These are phyloP conservation scores for Platynereis dumerilii DNA, from an alignment of 2,888 invertebrate species.

Conservation along the genomic window DNA sequence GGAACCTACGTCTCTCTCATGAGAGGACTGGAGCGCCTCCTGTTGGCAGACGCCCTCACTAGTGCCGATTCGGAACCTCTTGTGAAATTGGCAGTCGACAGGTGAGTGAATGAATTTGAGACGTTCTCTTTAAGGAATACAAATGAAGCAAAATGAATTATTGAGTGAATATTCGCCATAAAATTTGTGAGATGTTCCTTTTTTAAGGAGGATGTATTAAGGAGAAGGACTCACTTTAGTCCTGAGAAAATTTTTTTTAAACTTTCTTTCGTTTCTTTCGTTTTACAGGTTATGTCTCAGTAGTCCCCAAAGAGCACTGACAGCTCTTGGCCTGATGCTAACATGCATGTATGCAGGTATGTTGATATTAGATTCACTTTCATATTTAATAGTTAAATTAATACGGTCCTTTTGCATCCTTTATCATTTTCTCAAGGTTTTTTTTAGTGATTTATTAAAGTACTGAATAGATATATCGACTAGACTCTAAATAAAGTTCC, in stretches of 20 bases:
- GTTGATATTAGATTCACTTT: too few species aligned
- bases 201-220: too few species aligned
- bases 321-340: slow-evolving; percentile 77
- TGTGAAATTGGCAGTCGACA: slow-evolving; percentile 60
- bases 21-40: slow-evolving; percentile 76
- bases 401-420: not conserved
- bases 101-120: slow-evolving; percentile 48
- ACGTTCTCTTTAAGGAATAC: too few species aligned
- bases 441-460: not conserved
- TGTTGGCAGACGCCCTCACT: slow-evolving; percentile 63
- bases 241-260: not conserved
- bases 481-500: too few species aligned
- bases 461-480: too few species aligned
- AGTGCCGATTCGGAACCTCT: slow-evolving; percentile 53
- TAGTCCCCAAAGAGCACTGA: slow-evolving; percentile 73
- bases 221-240: too few species aligned
- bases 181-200: too few species aligned
- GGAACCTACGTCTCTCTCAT: slow-evolving; percentile 59
- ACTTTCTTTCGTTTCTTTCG: too few species aligned
- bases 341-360: slow-evolving; percentile 78
- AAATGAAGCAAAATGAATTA: too few species aligned
- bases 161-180: too few species aligned
- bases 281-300: slow-evolving; percentile 70
- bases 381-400: too few species aligned
- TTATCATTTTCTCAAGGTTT: not conserved